These are phyloP conservation scores for Selenia dentaria DNA, from an alignment of 2,888 invertebrate genomes.

Conservation along the genomic window DNA sequence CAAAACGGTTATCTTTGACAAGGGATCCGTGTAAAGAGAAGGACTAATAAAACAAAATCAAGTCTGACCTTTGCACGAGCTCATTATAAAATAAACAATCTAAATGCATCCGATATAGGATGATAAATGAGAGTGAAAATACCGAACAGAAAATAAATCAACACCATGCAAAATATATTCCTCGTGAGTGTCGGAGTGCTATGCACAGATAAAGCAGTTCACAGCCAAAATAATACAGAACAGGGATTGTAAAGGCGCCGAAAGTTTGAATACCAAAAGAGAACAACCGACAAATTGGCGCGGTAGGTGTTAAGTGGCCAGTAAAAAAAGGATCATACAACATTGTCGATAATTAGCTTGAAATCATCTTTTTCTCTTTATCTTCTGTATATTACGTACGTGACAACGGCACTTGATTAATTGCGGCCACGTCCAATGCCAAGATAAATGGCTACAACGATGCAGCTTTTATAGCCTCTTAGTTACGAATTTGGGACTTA, in stretches of 20 bases:
- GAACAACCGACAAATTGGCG: conserved; percentile 64
- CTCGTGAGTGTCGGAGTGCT: conserved; percentile 22
- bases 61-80: conserved; percentile 39
- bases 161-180: conserved; percentile 31
- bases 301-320: conserved; percentile 72
- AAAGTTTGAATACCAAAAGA: conserved; percentile 52
- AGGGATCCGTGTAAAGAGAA: conserved; percentile 32
- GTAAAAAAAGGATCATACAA: conserved; percentile 60
- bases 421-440: conserved; percentile 71
- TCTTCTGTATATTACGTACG: conserved; percentile 68
- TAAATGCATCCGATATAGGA: conserved; percentile 54
- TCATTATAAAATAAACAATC: conserved; percentile 60
- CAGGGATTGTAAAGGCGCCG: conserved; percentile 32
- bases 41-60: conserved; percentile 28
- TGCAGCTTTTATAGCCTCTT: conserved; percentile 30
- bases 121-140: conserved; percentile 52
- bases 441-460: conserved; percentile 68
- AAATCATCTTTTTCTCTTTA: conserved; percentile 80
- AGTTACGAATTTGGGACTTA: conserved; percentile 48
- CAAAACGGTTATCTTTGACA: conserved; percentile 29
- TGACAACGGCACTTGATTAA: conserved; percentile 81
- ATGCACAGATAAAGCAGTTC: conserved; percentile 35
- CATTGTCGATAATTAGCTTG: conserved; percentile 76
- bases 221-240: conserved; percentile 34
- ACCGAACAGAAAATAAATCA: conserved; percentile 51